phyloP scores from a whole-genome alignment of 2,888 invertebrate genomes.

The Papilio gigon region DNA sequence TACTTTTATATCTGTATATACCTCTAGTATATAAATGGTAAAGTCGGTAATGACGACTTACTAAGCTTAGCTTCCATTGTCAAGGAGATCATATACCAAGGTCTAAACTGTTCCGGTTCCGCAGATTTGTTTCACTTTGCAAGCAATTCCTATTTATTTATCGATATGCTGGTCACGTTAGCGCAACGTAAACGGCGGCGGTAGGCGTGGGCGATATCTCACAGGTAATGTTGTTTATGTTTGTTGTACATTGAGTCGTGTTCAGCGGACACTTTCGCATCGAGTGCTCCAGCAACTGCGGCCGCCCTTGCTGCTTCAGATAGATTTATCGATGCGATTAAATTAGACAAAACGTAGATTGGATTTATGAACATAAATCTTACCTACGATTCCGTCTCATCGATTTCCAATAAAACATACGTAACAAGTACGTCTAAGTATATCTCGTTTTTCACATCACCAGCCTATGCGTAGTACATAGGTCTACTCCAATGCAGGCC shows the following conservation, averaged over 20 bases:
- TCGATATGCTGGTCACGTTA: constrained; percentile 53
- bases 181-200: constrained; percentile 54
- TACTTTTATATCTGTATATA: too few relatives aligned
- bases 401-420: too few relatives aligned
- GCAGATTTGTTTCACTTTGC: not conserved
- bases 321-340: constrained; percentile 10
- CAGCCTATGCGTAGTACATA: too few relatives aligned
- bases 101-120: too few relatives aligned
- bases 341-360: constrained; percentile 18
- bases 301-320: constrained; percentile 6
- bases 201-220: constrained; percentile 66
- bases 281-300: constrained; percentile 44
- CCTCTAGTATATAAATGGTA: too few relatives aligned
- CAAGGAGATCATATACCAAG: too few relatives aligned
- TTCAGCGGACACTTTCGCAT: constrained; percentile 52
- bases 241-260: constrained; percentile 53
- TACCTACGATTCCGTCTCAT: too few relatives aligned
- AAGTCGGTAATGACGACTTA: too few relatives aligned
- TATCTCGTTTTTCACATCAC: too few relatives aligned
- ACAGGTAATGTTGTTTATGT: constrained; percentile 74
- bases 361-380: not conserved
- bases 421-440: too few relatives aligned
- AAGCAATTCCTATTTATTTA: not conserved
- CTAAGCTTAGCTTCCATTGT: too few relatives aligned
- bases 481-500: too few relatives aligned